A percentile compares a stretch with the other conserved stretches of the same genome.
These are phyloP conservation scores for Sebastes minor DNA, from an alignment of 2,797 vertebrate genomes.

Conservation along the genomic window DNA sequence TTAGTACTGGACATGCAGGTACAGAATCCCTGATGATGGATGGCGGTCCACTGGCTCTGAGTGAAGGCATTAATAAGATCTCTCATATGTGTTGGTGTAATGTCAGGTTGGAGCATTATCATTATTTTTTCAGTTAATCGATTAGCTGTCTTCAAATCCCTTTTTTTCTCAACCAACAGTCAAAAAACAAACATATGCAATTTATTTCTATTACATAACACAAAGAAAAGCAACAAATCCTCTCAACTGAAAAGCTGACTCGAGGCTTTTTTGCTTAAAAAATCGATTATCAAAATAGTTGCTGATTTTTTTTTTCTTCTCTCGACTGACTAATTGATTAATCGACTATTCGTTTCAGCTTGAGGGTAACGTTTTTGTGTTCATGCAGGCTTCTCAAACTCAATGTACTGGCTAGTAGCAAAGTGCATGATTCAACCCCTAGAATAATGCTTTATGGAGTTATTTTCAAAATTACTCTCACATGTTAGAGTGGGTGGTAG, in stretches of 20 bases:
- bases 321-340: background rate
- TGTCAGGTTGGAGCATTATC: background rate
- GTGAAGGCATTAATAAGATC: background rate
- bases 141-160: background rate
- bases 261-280: no score
- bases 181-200: background rate
- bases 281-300: background rate
- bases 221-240: background rate
- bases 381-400: background rate
- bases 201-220: background rate
- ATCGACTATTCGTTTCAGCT: background rate
- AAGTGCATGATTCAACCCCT: conserved; percentile 24
- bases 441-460: conserved; percentile 49
- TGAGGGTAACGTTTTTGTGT: background rate
- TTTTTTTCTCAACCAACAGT: background rate
- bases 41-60: background rate
- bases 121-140: background rate
- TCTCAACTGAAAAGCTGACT: background rate
- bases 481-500: conserved; percentile 61
- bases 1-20: conserved; percentile 94
- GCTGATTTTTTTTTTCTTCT: background rate
- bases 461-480: conserved; percentile 61
- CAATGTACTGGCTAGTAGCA: background rate
- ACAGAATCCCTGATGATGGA: background rate
- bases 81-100: background rate